A percentile compares a stretch with the other conserved stretches of the same genome.
Evolutionary conservation across 2,797 vertebrate genomes (phyloP).

Genomic region (Lycodopsis pacificus): DNA sequence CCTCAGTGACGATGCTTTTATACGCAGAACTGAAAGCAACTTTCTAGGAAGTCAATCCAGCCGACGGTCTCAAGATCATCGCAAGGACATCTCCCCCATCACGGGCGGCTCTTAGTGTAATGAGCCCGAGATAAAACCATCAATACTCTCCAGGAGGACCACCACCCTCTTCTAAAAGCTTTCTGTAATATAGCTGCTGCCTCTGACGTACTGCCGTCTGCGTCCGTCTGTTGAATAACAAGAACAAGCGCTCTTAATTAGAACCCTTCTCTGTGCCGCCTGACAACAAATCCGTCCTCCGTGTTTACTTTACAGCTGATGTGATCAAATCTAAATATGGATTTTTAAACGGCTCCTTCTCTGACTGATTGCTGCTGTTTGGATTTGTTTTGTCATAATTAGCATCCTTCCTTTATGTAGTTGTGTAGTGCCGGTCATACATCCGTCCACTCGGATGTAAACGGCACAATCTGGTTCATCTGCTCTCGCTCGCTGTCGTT

Average conservation of each 20-base stretch:
- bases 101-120: slow-evolving; percentile 85
- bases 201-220: slow-evolving; percentile 76
- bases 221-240: slow-evolving; percentile 66
- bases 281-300: neutral
- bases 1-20: slow-evolving; percentile 1
- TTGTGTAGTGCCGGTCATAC: slow-evolving; percentile 30
- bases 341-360: slow-evolving; percentile 1
- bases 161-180: slow-evolving; percentile 83
- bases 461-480: slow-evolving; percentile 27
- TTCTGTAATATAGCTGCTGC: slow-evolving; percentile 80
- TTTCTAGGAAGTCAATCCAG: slow-evolving; percentile 50
- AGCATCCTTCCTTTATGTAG: slow-evolving; percentile 9
- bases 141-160: slow-evolving; percentile 78
- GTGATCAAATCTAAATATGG: slow-evolving; percentile 2
- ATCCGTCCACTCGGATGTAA: slow-evolving; percentile 27
- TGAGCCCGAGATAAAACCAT: slow-evolving; percentile 87
- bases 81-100: slow-evolving; percentile 82
- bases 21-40: slow-evolving; percentile 38
- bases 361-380: slow-evolving; percentile 5
- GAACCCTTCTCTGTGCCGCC: slow-evolving; percentile 15
- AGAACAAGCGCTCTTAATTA: slow-evolving; percentile 56
- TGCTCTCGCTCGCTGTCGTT: neutral
- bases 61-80: slow-evolving; percentile 76
- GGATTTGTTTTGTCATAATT: slow-evolving; percentile 17
- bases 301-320: slow-evolving; percentile 13